Percentiles rank a stretch among this genome's conserved stretches.
Conservation (phyloP, 2,888 invertebrate species). For the Sesamia inferens region DNA sequence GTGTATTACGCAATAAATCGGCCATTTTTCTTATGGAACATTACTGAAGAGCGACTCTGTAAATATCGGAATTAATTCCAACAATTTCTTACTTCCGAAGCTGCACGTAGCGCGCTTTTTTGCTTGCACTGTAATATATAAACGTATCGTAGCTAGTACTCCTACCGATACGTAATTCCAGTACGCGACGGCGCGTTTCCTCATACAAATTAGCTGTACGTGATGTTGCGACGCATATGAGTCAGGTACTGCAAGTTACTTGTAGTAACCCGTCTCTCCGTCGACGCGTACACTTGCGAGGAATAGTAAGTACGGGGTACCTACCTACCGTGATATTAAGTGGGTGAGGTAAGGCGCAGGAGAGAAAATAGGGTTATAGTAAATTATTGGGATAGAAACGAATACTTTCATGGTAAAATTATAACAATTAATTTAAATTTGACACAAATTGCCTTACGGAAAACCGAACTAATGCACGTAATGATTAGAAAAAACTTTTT, state of each 20-base stretch:
- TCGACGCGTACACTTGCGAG: constrained; percentile 20
- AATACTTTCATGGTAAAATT: not conserved
- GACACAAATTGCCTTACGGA: not conserved
- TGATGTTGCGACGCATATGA: constrained; percentile 32
- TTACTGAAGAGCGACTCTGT: not conserved
- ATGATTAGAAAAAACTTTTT: no score
- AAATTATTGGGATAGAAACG: not conserved
- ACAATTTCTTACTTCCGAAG: constrained; percentile 6
- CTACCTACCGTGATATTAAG: constrained; percentile 7
- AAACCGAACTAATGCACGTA: no score
- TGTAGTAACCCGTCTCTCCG: constrained; percentile 26
- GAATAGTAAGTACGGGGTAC: constrained; percentile 36
- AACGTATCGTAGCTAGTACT: constrained; percentile 33
- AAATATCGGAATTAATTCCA: constrained; percentile 14
- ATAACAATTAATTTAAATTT: not conserved
- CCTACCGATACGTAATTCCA: constrained; percentile 44
- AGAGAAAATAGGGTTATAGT: no score
- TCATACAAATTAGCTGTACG: constrained; percentile 53
- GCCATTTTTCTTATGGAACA: not conserved
- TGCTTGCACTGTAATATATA: constrained; percentile 12
- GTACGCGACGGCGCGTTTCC: constrained; percentile 22
- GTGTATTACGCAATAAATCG: no score
- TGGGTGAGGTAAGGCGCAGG: not conserved
- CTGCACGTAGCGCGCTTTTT: constrained; percentile 33
- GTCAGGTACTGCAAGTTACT: constrained; percentile 39